Evolutionary conservation across 2,888 invertebrate genomes (phyloP), one percentile per base, ranked within the genome.

Genomic region (Rutpela maculata): DNA sequence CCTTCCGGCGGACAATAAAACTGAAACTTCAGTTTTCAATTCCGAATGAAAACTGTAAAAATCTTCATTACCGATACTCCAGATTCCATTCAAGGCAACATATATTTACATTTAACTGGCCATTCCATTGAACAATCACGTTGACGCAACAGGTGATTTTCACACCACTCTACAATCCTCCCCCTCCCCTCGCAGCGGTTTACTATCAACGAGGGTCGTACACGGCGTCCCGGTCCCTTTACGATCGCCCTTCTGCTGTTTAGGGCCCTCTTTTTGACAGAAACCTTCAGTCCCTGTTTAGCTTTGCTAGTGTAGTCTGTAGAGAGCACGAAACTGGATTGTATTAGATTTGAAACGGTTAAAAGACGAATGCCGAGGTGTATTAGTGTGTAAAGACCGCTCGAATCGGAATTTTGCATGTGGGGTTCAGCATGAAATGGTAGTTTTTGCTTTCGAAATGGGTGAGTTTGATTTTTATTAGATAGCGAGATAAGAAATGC

Each of bases 91-190:
- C 43, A 57, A n/a, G 17, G 0, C 17, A 43, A 26, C 50, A 62
- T 38, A 50, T 62, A 72, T 59, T 67, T 66, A 38, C n/a, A 63
- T 63, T 69, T 63, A 56, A 62, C 63, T 56, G 71, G 65, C 59
- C 71, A 56, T 26, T 63, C 43, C 66, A 75, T 70, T 71, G 71
- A 74, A 67, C 76, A 74, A 62, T 73, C 76, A 31, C 55, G 50
- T 72, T 19, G 55, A 73, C 35, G 72, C 76, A 79, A 79, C 79
- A 79, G 77, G 79, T 77, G 75, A 77, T 75, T 77, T 75, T 77
- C 75, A 75, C 79, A 69, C 79, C 76, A 57, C 57, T 63, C 60
- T 18, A 60, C 67, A 35, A 35, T 31, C 50, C 65, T 31, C 19
- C 72, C 75, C 69, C 75, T n/a, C 17, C 77, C 70, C 70, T 73